Evolutionary conservation across 2,888 invertebrate genomes (phyloP), one percentile per base, ranked within the genome.

Genomic region (Caenorhabditis parvicauda): DNA sequence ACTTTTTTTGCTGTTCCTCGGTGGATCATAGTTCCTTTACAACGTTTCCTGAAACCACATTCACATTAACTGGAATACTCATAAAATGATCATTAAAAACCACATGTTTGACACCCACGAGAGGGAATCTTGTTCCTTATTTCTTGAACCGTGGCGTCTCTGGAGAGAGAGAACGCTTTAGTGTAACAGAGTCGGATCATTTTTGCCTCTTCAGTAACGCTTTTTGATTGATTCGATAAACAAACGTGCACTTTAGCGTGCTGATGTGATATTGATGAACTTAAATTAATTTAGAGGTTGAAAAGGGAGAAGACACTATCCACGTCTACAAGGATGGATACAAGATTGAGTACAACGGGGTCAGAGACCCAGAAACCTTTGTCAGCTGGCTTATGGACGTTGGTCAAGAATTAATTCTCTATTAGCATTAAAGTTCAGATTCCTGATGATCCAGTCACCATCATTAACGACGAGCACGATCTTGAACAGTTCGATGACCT

Each of bases 321-420:
- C 79, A 81, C 58, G 80, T 80, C 22, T 80, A 80, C 64, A 77
- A 80, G 56, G 80, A 81, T 52, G 80, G 80, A 43, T 81, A 81
- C 60, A 76, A 81, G 61, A 81, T 81, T 39, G 81, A 81, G 48
- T 81, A 80, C 70, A 75, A 77, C 50, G 81, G 81, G 35, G 79
- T 81, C 49, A 64, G 81, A 14, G 81, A 81, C 59, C 81, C 81
- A 28, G 81, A 81, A 53, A 78, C 78, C 2, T 81, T 81, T 53
- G 79, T 81, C 21, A 74, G 74, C 14, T 81, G 81, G 81, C 64
- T 81, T n/a, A 81, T 81, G 81, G 81, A 81, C 70, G 80, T 80
- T 45, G 14, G 54, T 52, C 41, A 37, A 5, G 4, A n/a, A 17
- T 6, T 42, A n/a, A 1, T 17, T 22, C 2, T 39, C 14, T 28